Base-by-base conservation (phyloP, 23 tunicate species). In the Halocynthia roretzi region DNA sequence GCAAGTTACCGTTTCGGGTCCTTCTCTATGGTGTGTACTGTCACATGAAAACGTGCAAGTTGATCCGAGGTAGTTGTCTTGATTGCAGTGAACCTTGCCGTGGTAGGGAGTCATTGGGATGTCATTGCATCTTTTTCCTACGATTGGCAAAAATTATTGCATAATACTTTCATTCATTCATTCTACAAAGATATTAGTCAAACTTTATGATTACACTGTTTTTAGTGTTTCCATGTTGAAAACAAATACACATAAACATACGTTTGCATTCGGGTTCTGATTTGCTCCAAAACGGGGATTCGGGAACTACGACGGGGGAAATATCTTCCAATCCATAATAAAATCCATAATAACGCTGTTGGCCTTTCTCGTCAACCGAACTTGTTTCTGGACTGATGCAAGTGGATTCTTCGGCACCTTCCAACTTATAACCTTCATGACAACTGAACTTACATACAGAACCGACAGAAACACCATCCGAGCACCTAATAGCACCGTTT, bases 381-480 rank as follows among this genome's bases (percentile, higher is more conserved):
- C 44, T 31, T 31, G 4, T 31, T 31, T 31, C 44, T 31, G 44
- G 44, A 31, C 44, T 31, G 44, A 31, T 17, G 8, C 87, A 83
- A 7, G 20, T 67, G 14, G 69, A 52, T 6, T 23, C 54, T 11
- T 56, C 8, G 50, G 50, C 56, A 7, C 87, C 87, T 61, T 48
- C 50, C 6, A 83, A 65, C 8, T 12, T 5, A 40, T 83, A 83
- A 17, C 87, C 87, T 8, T 80, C 70, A 18, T 56, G 48, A 57
- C 88, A 84, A 51, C 49, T 57, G 31, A 77, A 77, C 6, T 8
- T 50, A 8, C 88, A 84, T 18, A 7, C 64, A 23, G 88, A 84
- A 21, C 77, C 78, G 68, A 52, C 56, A 10, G 65, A 52, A n/a
- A 61, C 62, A 17, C 18, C 63, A 17, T 77, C 71, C 50, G 51